Conservation (phyloP, 2,797 vertebrate species). For the Spondyliosoma cantharus region DNA sequence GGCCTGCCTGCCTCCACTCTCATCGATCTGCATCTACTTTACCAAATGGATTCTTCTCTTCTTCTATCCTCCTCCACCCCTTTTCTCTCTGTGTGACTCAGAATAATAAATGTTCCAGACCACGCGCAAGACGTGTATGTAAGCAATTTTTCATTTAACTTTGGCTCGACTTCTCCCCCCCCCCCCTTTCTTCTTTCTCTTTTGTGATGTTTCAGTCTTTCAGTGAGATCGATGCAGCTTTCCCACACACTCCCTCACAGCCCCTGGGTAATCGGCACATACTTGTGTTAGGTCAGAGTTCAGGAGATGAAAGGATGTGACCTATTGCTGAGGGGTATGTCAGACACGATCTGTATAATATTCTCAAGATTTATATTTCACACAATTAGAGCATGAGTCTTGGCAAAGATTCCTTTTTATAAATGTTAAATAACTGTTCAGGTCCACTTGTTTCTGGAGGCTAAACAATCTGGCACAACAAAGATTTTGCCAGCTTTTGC, state of each 20-base stretch:
- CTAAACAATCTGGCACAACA: not conserved
- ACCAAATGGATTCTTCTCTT: constrained; percentile 85
- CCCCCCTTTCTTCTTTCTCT: constrained; percentile 38
- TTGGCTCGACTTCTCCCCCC: constrained; percentile 68
- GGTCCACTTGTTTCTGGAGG: constrained; percentile 4
- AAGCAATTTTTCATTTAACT: constrained; percentile 87
- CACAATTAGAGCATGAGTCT: constrained; percentile 6
- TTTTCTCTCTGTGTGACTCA: constrained; percentile 73
- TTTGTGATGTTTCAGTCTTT: constrained; percentile 63
- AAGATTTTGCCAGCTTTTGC: not conserved
- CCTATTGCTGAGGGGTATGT: constrained; percentile 20
- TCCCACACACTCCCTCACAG: constrained; percentile 53
- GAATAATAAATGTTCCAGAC: constrained; percentile 84
- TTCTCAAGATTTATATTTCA: constrained; percentile 37
- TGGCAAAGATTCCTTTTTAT: not conserved
- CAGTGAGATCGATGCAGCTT: constrained; percentile 61
- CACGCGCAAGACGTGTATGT: constrained; percentile 63
- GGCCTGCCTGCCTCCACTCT: constrained; percentile 82
- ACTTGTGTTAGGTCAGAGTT: constrained; percentile 61
- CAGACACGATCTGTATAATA: constrained; percentile 33
- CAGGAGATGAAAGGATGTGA: constrained; percentile 53
- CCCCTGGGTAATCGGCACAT: constrained; percentile 56
- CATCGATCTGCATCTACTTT: constrained; percentile 89
- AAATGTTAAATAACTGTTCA: constrained; percentile 13
- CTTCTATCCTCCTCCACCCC: constrained; percentile 73